phyloP scores from a whole-genome alignment of 2,797 vertebrate genomes.

The Crenuchus spilurus region DNA sequence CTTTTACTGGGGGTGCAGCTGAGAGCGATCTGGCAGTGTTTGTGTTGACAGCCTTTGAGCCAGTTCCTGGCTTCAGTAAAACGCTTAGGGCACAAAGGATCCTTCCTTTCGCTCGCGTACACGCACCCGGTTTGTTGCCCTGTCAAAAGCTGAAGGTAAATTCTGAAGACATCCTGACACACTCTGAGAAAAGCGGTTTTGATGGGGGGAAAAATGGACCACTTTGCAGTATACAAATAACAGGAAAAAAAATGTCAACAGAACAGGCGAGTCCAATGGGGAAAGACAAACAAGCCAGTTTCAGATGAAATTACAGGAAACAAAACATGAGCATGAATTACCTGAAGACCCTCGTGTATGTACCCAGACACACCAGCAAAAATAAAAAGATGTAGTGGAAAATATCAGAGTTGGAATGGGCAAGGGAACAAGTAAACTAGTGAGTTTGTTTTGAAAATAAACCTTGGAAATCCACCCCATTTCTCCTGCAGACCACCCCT shows the following conservation, averaged over 20 bases:
- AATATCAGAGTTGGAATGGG: conserved; percentile 10
- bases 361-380: conserved; percentile 9
- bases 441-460: conserved; percentile 47
- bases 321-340: conserved; percentile 72
- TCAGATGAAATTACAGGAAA: conserved; percentile 78
- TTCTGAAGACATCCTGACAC: conserved; percentile 83
- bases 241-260: conserved; percentile 76
- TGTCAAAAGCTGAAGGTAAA: conserved; percentile 83
- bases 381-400: conserved; percentile 36
- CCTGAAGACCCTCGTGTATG: conserved; percentile 61
- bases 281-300: conserved; percentile 76
- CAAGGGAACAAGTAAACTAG: conserved; percentile 35
- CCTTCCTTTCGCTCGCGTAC: conserved; percentile 61
- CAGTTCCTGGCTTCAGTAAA: conserved; percentile 77
- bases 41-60: conserved; percentile 82
- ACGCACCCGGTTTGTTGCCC: conserved; percentile 44
- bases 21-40: conserved; percentile 67
- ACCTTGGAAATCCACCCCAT: conserved; percentile 34
- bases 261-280: conserved; percentile 75
- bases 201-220: conserved; percentile 81
- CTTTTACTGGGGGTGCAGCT: conserved; percentile 70
- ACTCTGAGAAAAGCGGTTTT: conserved; percentile 76
- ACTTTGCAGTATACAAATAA: conserved; percentile 80
- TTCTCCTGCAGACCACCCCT: conserved; percentile 28
- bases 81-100: conserved; percentile 81